Conservation (phyloP, 2,797 vertebrate species). For the Paratrypauchen microcephalus region DNA sequence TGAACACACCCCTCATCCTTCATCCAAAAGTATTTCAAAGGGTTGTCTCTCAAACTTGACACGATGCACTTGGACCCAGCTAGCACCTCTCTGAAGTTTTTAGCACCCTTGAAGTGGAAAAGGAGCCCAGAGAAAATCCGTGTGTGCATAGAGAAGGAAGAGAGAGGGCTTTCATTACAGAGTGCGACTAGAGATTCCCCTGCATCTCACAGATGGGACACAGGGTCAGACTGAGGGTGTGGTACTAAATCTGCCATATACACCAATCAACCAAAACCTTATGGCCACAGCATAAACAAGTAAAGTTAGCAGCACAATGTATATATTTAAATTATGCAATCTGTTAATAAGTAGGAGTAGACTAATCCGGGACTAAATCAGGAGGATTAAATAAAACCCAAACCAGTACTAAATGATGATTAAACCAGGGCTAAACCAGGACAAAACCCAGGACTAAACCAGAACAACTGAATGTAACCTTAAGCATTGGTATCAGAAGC, state of each 20-base stretch:
- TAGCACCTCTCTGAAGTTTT: slow-evolving; percentile 78
- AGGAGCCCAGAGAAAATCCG: slow-evolving; percentile 34
- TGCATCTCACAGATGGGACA: slow-evolving; percentile 6
- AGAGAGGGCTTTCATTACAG: slow-evolving; percentile 68
- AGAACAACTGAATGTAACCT: not conserved
- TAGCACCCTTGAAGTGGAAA: slow-evolving; percentile 61
- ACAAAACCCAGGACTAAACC: not conserved
- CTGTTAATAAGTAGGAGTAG: not conserved
- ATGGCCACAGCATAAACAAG: not conserved
- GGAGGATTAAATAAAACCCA: not conserved
- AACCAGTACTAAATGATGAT: not conserved
- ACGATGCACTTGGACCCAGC: slow-evolving; percentile 38
- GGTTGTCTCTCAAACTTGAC: slow-evolving; percentile 45
- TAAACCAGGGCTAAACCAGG: not conserved
- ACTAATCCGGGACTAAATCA: not conserved
- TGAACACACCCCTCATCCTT: slow-evolving; percentile 41
- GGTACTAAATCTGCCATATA: not conserved
- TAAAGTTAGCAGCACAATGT: not conserved
- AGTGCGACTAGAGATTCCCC: slow-evolving; percentile 27
- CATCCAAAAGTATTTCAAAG: slow-evolving; percentile 55
- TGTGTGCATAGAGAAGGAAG: slow-evolving; percentile 65
- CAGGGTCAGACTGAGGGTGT: slow-evolving; percentile 4
- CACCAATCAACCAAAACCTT: not conserved
- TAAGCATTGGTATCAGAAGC: not conserved
- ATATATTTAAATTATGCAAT: not conserved